Evolutionary conservation across 2,797 vertebrate genomes (phyloP), one percentile per base, ranked within the genome.

Genomic region (Pipistrellus nathusii): DNA sequence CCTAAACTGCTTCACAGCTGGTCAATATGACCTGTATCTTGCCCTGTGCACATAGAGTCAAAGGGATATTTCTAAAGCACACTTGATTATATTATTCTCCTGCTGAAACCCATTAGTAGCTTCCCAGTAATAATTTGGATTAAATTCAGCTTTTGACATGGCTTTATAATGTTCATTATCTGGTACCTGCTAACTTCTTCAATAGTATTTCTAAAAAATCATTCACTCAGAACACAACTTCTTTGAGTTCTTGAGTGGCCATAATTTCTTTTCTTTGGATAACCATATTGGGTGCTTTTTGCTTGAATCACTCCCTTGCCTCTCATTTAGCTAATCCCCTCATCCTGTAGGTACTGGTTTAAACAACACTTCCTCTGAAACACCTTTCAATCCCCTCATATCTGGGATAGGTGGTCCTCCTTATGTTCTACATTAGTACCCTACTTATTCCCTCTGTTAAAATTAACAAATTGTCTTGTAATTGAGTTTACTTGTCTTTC

Each of bases 51-150:
- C 32, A 68, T 25, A 13, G 38, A 81, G 14, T 78, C 68, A 80
- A 12, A 81, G 57, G n/a, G 27, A 57, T 75, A 23, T 94, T 97
- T 88, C 53, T 57, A 78, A 88, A 88, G 48, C 64, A 88, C 38
- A 64, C 8, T 44, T 68, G 10, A 77, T 92, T 81, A 38, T 66
- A 90, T 41, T 10, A 84, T 73, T 75, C 35, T 82, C 15, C 35
- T 72, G 25, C 17, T 85, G 72, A 80, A 80, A 85, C 25, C 11
- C 55, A 17, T 62, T 30, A 81, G 69, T 64, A 32, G 44, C 6
- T 83, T 90, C 41, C 13, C 23, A 69, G 1, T 53, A 59, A 14
- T 27, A 73, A 18, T 72, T 91, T 85, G 66, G 13, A 41, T 62
- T 84, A 55, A 93, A 85, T 69, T 85, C 35, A 73, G 25, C 72